A percentile compares a stretch with the other conserved stretches of the same genome.
Conservation (phyloP, 1,140 invertebrate species). For the Polypedilum pembai region DNA sequence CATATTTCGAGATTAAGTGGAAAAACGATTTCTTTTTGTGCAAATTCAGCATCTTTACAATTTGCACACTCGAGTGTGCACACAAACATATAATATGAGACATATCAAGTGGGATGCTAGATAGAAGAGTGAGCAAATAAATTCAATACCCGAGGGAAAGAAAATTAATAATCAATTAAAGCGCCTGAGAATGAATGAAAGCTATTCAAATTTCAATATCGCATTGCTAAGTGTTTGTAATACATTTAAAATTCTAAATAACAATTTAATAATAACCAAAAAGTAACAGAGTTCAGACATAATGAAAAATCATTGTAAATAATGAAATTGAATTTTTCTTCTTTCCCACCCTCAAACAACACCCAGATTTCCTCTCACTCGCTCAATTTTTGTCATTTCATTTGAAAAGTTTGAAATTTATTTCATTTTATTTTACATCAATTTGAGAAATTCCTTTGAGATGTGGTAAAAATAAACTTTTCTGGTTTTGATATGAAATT, state of each 20-base stretch:
- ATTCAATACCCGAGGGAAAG: constrained; percentile 16
- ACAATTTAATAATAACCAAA: constrained; percentile 16
- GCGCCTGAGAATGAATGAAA: neutral
- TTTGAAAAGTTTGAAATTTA: too few species aligned
- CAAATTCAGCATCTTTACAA: constrained; percentile 11
- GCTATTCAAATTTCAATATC: constrained; percentile 13
- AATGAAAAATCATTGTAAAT: constrained; percentile 19
- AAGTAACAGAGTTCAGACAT: neutral
- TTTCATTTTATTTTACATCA: too few species aligned
- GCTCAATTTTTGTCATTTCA: too few species aligned
- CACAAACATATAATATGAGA: neutral
- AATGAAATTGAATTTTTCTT: neutral
- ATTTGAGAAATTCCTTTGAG: too few species aligned
- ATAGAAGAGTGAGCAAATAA: neutral
- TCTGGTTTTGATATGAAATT: too few species aligned
- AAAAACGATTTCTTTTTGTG: neutral
- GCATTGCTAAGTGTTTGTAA: neutral
- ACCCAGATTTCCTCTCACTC: too few species aligned
- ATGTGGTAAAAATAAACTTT: too few species aligned
- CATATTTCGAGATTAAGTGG: constrained; percentile 18
- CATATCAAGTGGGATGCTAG: neutral
- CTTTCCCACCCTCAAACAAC: neutral
- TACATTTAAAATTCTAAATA: constrained; percentile 20
- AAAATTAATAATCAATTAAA: constrained; percentile 20
- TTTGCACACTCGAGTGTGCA: neutral